Conservation (phyloP, 2,113 vertebrate species). For the Elanus axillaris region DNA sequence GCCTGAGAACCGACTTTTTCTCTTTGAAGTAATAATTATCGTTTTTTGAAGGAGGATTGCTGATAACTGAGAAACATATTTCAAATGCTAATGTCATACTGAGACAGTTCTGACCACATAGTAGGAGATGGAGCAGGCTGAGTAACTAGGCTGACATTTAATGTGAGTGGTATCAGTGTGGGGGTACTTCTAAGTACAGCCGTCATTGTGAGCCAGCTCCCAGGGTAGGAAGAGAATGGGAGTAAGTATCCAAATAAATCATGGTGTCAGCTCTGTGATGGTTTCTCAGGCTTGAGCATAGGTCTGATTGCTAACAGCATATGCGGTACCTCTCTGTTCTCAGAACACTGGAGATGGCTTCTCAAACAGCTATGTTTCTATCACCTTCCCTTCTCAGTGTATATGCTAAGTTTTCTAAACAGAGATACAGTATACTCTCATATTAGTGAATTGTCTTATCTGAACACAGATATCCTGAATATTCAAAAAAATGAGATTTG, state of each 20-base stretch:
- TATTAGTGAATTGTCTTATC: background rate
- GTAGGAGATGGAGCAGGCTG: background rate
- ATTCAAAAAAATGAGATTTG: background rate
- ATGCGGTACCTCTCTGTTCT: background rate
- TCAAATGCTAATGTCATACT: background rate
- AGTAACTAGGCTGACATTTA: conserved; percentile 41
- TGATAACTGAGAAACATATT: background rate
- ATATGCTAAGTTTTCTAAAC: background rate
- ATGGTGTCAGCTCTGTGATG: background rate
- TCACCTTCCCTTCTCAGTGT: background rate
- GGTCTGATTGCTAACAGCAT: background rate
- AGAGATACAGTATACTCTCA: background rate
- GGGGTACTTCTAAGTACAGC: background rate
- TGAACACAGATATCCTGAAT: background rate
- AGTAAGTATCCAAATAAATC: background rate
- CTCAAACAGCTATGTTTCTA: background rate
- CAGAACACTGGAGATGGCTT: background rate
- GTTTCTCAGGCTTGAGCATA: background rate
- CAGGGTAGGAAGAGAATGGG: background rate
- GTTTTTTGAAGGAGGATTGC: background rate
- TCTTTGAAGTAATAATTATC: background rate
- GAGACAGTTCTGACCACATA: background rate
- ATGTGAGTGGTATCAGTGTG: background rate
- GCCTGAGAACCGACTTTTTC: background rate
- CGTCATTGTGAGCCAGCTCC: background rate